Percentiles rank a stretch among this genome's conserved stretches.
Conservation (phyloP, 1,140 invertebrate genomes). For the Saccostrea echinata region DNA sequence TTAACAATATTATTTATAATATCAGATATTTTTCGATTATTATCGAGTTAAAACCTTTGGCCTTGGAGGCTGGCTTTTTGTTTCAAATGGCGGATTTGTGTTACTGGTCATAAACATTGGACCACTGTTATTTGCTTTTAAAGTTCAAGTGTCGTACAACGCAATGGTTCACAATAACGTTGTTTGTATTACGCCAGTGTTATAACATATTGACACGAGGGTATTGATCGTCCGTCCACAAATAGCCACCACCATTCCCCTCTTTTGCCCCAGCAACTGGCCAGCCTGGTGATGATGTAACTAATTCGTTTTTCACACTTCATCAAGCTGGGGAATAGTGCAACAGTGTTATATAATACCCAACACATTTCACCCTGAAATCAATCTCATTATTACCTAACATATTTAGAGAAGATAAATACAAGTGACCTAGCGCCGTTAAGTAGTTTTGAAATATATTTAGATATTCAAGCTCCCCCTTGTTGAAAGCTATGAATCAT, state of each 20-base stretch:
- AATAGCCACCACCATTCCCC: neutral
- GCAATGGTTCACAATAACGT: slow-evolving; percentile 4
- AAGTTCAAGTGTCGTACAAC: slow-evolving; percentile 39
- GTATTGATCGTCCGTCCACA: slow-evolving; percentile 27
- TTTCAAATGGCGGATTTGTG: slow-evolving; percentile 8
- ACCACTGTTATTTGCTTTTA: slow-evolving; percentile 30
- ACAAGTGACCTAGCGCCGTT: neutral
- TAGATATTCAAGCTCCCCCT: neutral
- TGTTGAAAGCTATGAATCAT: slow-evolving; percentile 17
- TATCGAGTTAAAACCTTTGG: neutral
- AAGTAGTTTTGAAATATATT: neutral
- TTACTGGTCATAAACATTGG: slow-evolving; percentile 12
- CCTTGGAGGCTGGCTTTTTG: slow-evolving; percentile 10
- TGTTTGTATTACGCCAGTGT: slow-evolving; percentile 35
- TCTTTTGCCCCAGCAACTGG: neutral
- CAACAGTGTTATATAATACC: neutral
- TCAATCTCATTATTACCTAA: neutral
- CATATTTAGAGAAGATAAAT: neutral
- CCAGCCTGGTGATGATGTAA: neutral
- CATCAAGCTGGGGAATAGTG: too few relatives aligned
- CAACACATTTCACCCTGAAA: neutral
- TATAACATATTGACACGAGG: slow-evolving; percentile 41
- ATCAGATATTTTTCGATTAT: neutral
- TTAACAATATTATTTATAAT: neutral
- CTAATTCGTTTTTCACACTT: neutral